Evolutionary conservation across 2,113 vertebrate species (phyloP), one percentile per base, ranked within the genome.

Genomic region (Myrmecophaga tridactyla): DNA sequence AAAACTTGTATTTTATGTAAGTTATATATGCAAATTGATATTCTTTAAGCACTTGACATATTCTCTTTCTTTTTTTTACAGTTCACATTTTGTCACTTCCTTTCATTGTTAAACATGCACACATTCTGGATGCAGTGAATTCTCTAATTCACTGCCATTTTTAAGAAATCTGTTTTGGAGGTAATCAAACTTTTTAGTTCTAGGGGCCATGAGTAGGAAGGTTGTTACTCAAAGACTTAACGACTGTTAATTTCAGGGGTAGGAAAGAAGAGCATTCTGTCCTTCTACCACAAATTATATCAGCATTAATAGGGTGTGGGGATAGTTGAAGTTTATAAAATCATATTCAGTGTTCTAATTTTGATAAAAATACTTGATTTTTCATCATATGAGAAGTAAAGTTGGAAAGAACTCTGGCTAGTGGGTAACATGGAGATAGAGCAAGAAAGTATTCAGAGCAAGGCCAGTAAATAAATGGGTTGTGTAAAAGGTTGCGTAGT

Each of bases 71-170:
- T 90, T 39, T 84, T 90, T 94, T n/a, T 70, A 46, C 2, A 14
- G 39, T 85, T 77, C 34, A 43, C 82, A 95, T 98, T 97, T 98
- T 98, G 34, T 97, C 69, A 60, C 76, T 86, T 85, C 21, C 51
- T 80, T 81, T 86, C 34, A 67, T 18, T 73, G 36, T 12, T 65
- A 78, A 95, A 65, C 46, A 89, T 51, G 15, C 21, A 67, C 51
- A 86, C 29, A 56, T 78, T 89, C 51, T 70, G 17, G 69, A 51
- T 83, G 10, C 14, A 62, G 13, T 62, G 43, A 86, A 87, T 96
- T 94, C 69, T 86, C 58, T 69, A 86, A 83, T 63, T 88, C 27
- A 91, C 27, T 14, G 83, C 65, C 69, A 36, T 56, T 29, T 23
- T 58, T 23, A 58, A 58, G 14, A 51, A 39, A 86, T 87, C 75